Percentiles rank a stretch among this genome's conserved stretches.
Conservation (phyloP, 2,888 invertebrate species). For the Myopa testacea region DNA sequence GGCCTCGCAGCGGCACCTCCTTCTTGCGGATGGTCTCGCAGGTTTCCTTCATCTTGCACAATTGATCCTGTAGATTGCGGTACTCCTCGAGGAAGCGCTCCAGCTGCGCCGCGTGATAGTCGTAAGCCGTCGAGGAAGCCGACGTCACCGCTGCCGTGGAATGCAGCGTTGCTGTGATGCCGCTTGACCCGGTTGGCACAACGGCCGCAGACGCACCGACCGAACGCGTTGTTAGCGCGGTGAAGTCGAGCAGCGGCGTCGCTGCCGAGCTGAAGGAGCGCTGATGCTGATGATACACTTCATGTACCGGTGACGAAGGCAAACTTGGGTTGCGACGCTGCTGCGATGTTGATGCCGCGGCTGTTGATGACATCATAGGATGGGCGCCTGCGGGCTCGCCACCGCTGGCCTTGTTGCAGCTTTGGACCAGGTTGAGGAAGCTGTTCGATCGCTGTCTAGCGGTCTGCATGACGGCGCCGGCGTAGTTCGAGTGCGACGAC, state of each 20-base stretch:
- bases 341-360: conserved; percentile 34
- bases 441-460: conserved; percentile 74
- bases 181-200: conserved; percentile 34
- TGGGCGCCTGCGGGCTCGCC: conserved; percentile 15
- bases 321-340: conserved; percentile 72
- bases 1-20: conserved; percentile 63
- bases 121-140: conserved; percentile 71
- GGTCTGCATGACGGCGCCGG: conserved; percentile 53
- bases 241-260: conserved; percentile 64
- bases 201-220: conserved; percentile 50
- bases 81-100: conserved; percentile 85
- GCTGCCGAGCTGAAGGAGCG: conserved; percentile 66
- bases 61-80: conserved; percentile 79
- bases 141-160: conserved; percentile 33
- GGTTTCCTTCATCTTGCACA: conserved; percentile 84
- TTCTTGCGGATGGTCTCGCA: conserved; percentile 76
- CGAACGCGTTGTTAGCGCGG: conserved; percentile 58
- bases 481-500: conserved; percentile 65
- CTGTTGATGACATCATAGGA: conserved; percentile 26
- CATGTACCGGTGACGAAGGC: conserved; percentile 75
- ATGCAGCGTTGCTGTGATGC: conserved; percentile 44
- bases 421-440: conserved; percentile 76
- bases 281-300: conserved; percentile 59
- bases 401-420: conserved; percentile 53
- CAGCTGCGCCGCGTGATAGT: conserved; percentile 83